phyloP scores from a whole-genome alignment of 1,140 invertebrate genomes.

The Cotesia vestalis region DNA sequence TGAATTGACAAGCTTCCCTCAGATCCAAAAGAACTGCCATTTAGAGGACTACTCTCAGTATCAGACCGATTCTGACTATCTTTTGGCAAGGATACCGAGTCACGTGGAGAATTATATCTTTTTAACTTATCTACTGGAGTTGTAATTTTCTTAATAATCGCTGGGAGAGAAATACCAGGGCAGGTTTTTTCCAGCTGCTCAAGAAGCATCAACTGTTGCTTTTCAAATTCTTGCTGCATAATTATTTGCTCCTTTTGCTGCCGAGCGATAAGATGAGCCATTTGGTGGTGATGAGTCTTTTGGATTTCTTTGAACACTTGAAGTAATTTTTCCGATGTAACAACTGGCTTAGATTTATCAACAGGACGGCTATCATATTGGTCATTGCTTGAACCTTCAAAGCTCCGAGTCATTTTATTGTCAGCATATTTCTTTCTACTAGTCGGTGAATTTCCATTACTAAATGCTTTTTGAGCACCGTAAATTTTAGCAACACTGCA shows the following conservation, averaged over 20 bases:
- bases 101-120: neutral
- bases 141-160: slow-evolving; percentile 41
- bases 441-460: slow-evolving; percentile 29
- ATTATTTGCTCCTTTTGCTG: slow-evolving; percentile 69
- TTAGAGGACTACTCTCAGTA: neutral
- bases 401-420: slow-evolving; percentile 40
- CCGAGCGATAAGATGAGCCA: slow-evolving; percentile 67
- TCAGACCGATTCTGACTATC: neutral
- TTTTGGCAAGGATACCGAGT: slow-evolving; percentile 21
- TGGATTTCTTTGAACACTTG: slow-evolving; percentile 68
- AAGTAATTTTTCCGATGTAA: slow-evolving; percentile 58
- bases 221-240: slow-evolving; percentile 70
- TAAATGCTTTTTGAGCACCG: slow-evolving; percentile 42
- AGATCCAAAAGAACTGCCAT: slow-evolving; percentile 28
- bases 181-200: slow-evolving; percentile 67
- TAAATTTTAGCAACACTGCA: slow-evolving; percentile 45
- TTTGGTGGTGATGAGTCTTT: slow-evolving; percentile 70
- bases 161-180: slow-evolving; percentile 47
- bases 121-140: neutral
- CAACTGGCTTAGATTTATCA: slow-evolving; percentile 42
- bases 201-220: slow-evolving; percentile 69
- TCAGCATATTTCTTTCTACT: slow-evolving; percentile 55
- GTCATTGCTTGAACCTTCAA: slow-evolving; percentile 30
- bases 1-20: slow-evolving; percentile 27
- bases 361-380: slow-evolving; percentile 25